Base-by-base conservation (phyloP, 2,797 vertebrate species). In the Melanotaenia trifasciata region DNA sequence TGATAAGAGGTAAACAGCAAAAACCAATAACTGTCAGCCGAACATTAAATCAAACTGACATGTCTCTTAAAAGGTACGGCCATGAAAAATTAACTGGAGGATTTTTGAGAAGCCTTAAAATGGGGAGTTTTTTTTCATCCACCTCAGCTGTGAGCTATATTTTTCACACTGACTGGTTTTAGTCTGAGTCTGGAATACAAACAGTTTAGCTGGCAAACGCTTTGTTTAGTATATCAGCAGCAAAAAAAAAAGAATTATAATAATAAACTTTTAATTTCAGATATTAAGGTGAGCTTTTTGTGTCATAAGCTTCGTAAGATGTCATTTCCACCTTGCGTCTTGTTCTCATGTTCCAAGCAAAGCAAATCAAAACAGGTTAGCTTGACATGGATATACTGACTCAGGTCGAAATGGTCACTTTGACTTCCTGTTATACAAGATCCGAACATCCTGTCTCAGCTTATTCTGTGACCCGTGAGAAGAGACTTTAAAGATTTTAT, bases 1-100 rank as follows among this genome's bases (percentile, higher is more conserved):
- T 89, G 91, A 90, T 91, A 91, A 92, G 90, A 92, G 89, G 93
- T 92, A 94, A 95, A 95, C 93, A 92, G 89, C 76, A 78, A 93
- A 94, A 92, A 89, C 91, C 92, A 94, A 93, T 94, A 94, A 93
- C 90, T 92, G 90, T 92, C 93, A 93, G 81, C 50, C 8, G n/a
- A 87, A 92, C 87, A 82, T 91, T 91, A 94, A 94, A 91, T 91
- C 92, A 89, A 93, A 84, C 92, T 92, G 93, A 92, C 92, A 74
- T 81, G 86, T 89, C 91, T 93, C 91, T 89, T 91, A 91, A 93
- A 93, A 92, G 91, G 91, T 91, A 71, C 53, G 28, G 84, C 87
- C 83, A 92, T 93, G 81, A 93, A 92, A 94, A 91, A 93, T 92
- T 87, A 88, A 92, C 81, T 70, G 76, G 81, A 18, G 70, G 74